phyloP scores from a whole-genome alignment of 2,113 vertebrate species.

The Plestiodon gilberti region DNA sequence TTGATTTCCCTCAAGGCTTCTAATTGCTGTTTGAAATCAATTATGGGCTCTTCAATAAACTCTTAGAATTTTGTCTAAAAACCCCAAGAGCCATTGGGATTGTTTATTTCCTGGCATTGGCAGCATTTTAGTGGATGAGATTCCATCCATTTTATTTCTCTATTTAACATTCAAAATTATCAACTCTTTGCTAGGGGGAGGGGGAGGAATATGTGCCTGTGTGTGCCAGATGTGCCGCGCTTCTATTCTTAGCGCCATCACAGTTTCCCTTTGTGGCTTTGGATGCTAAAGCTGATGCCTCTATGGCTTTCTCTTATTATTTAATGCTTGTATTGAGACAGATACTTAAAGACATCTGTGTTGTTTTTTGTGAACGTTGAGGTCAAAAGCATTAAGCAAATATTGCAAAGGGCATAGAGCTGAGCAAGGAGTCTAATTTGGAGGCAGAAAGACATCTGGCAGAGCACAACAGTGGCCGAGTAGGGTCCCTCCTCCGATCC shows the following conservation, averaged over 20 bases:
- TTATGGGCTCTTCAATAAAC: background rate
- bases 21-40: slow-evolving; percentile 14
- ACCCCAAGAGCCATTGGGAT: background rate
- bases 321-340: slow-evolving; percentile 30
- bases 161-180: slow-evolving; percentile 8
- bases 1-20: background rate
- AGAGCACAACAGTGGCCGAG: background rate
- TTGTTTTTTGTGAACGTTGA: slow-evolving; percentile 36
- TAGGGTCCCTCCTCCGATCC: background rate
- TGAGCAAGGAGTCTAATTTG: slow-evolving; percentile 5
- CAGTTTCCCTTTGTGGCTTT: background rate
- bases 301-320: slow-evolving; percentile 40
- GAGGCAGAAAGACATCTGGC: background rate
- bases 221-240: slow-evolving; percentile 5
- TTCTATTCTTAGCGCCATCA: slow-evolving; percentile 4
- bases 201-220: background rate
- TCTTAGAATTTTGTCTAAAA: slow-evolving; percentile 23
- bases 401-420: slow-evolving; percentile 19
- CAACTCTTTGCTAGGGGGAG: slow-evolving; percentile 10
- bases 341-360: slow-evolving; percentile 33
- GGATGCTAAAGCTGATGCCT: background rate
- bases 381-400: slow-evolving; percentile 24
- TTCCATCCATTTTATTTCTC: slow-evolving; percentile 2
- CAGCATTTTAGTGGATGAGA: background rate
- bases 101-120: background rate